Evolutionary conservation across 2,113 vertebrate genomes (phyloP).

Genomic region (Seriola dumerili): DNA sequence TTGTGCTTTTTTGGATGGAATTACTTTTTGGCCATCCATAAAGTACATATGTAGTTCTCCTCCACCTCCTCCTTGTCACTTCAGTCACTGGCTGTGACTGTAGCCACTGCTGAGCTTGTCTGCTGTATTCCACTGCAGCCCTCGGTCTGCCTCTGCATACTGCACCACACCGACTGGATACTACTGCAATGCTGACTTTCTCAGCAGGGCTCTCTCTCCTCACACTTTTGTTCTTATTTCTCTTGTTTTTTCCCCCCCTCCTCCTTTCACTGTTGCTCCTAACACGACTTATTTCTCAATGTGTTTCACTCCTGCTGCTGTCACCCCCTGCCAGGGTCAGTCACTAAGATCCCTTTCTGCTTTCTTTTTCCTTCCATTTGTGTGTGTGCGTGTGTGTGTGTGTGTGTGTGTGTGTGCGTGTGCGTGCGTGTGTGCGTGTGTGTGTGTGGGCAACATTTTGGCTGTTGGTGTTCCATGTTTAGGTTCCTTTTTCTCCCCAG

Average conservation of each 20-base stretch:
- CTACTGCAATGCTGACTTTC: slow-evolving; percentile 79
- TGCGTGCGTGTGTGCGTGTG: background rate
- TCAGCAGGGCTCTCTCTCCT: slow-evolving; percentile 60
- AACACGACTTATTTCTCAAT: slow-evolving; percentile 19
- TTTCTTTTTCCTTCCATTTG: slow-evolving; percentile 49
- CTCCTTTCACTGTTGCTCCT: slow-evolving; percentile 27
- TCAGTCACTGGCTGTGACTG: slow-evolving; percentile 30
- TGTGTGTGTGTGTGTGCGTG: slow-evolving; percentile 27
- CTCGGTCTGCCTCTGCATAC: slow-evolving; percentile 58
- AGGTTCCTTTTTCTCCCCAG: slow-evolving; percentile 90
- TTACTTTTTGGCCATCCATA: background rate
- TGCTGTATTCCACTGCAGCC: slow-evolving; percentile 74
- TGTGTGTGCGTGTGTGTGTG: slow-evolving; percentile 10
- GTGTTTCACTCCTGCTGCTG: slow-evolving; percentile 38
- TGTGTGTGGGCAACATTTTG: slow-evolving; percentile 32
- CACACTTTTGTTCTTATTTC: slow-evolving; percentile 42
- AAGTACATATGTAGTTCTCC: background rate
- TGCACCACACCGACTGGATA: slow-evolving; percentile 67
- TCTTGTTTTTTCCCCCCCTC: slow-evolving; percentile 6
- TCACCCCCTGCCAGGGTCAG: slow-evolving; percentile 50
- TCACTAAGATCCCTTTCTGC: slow-evolving; percentile 66
- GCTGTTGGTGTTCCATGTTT: slow-evolving; percentile 61
- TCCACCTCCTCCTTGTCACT: slow-evolving; percentile 39
- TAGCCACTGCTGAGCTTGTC: slow-evolving; percentile 50
- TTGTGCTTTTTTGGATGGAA: background rate